Base-by-base conservation (phyloP, 2,113 vertebrate species). In the Halichoeres trimaculatus region DNA sequence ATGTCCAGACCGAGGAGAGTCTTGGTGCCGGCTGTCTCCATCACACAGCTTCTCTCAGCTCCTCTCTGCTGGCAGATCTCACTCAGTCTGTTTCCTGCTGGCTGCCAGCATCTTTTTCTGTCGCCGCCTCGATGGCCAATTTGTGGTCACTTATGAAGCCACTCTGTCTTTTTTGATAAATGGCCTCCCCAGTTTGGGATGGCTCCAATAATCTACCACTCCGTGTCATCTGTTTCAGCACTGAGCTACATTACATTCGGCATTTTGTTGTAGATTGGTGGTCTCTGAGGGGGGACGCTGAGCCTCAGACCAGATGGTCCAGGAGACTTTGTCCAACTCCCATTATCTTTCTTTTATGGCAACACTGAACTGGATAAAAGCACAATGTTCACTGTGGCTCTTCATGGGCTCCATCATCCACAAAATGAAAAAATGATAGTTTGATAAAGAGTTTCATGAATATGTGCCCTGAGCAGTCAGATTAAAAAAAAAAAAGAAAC, bases 61-160 rank as follows among this genome's bases (percentile, higher is more conserved):
- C 30, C 47, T 66, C 19, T 47, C 5, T 41, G 20, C 45, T 72
- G 70, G 70, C 74, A 74, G 74, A 52, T 41, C 4, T 6, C 56
- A 34, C 62, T 78, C 70, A 62, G 70, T 78, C 74, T 81, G 85
- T 24, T 69, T 77, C 43, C 45, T 50, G 4, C 0, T 8, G 12
- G 43, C 53, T 78, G 74, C 81, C 78, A 84, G 58, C 8, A 2
- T 48, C 8, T 69, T 74, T 71, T 9, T 70, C 35, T 40, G 10
- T 50, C 19, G 57, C 68, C 8, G n/a, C 19, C 51, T 62, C 54
- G 53, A 8, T 6, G 51, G 64, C 69, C 84, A 77, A 59, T 67
- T 77, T 45, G 30, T 64, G 79, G 59, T 74, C 47, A 59, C 36
- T 71, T 11, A 12, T 50, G 53, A 35, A 23, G 53, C 23, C 81